Evolutionary conservation across 2,113 vertebrate genomes (phyloP), one percentile per base, ranked within the genome.

Genomic region (Eubucco bourcierii): DNA sequence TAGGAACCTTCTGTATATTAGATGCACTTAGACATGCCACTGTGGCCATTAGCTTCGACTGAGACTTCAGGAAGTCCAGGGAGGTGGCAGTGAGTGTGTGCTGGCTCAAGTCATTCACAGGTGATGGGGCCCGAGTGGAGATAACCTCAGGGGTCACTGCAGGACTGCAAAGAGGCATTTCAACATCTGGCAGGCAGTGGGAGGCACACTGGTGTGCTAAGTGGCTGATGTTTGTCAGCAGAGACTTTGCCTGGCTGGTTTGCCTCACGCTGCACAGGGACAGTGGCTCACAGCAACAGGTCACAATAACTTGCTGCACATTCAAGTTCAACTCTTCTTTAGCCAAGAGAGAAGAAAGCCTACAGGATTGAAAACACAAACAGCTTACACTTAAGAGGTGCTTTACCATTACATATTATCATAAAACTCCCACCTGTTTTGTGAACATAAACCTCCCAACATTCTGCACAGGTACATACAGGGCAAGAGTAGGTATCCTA

Each of bases 241-340:
- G 84, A 46, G 87, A 95, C 37, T 95, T 86, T 4, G 83, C 92
- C 66, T 98, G 98, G 20, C 85, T 96, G 61, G n/a, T 95, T 41
- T 96, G 95, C 52, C 80, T 80, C 73, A 94, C 94, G 31, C 82
- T 88, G 97, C 98, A 99, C 52, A 99, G 86, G 10, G 97, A 97
- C 73, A 99, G 97, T 58, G 97, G 87, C 59, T 99, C 98, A 86
- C 99, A 99, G 96, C 99, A 99, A 95, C 97, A 98, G 95, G 96
- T 97, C 64, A 99, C 94, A 33, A 99, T 98, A 81, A 99, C 98
- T 95, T 99, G 97, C 72, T 98, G 98, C 72, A 99, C 97, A 59
- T 98, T 99, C 67, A 99, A 94, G 18, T 87, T 96, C 85, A 99
- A 96, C 9, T 97, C 97, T 84, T 99, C 98, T 94, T 97, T 98